Conservation (phyloP, 2,888 invertebrate species). For the Portevinia maculata region DNA sequence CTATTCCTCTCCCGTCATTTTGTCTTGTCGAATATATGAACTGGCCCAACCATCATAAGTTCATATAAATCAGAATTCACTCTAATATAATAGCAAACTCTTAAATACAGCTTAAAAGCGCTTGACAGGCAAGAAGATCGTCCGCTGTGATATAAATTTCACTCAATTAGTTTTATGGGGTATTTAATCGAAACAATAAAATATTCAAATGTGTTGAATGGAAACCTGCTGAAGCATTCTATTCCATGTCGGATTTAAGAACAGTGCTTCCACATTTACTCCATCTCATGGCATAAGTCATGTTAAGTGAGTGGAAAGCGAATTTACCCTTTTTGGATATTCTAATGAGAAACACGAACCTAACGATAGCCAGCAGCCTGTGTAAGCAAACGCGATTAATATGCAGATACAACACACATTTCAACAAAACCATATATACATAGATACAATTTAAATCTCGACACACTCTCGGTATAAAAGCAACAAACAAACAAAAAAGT, state of each 20-base stretch:
- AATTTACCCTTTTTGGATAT: constrained; percentile 59
- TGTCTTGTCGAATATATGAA: too few species aligned
- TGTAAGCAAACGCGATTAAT: constrained; percentile 55
- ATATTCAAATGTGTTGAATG: constrained; percentile 45
- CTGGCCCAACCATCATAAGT: too few species aligned
- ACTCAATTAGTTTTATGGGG: constrained; percentile 65
- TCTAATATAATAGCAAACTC: not conserved
- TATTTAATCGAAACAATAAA: constrained; percentile 46
- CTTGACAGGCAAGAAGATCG: constrained; percentile 20
- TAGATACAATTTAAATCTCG: constrained; percentile 42
- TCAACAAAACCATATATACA: not conserved
- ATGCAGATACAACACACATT: constrained; percentile 38
- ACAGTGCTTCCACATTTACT: not conserved
- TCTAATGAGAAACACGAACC: constrained; percentile 55
- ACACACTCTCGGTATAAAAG: constrained; percentile 14
- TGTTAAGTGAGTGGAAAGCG: constrained; percentile 67
- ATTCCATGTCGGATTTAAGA: constrained; percentile 20
- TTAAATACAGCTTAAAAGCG: constrained; percentile 15
- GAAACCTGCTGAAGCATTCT: constrained; percentile 49
- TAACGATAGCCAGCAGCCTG: constrained; percentile 26
- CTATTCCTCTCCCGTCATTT: too few species aligned
- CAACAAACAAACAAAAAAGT: constrained; percentile 14
- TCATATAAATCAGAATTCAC: too few species aligned
- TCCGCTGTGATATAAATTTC: constrained; percentile 53
- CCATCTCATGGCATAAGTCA: constrained; percentile 46